Base-by-base conservation (phyloP, 2,888 invertebrate species). In the Eristalis pertinax region DNA sequence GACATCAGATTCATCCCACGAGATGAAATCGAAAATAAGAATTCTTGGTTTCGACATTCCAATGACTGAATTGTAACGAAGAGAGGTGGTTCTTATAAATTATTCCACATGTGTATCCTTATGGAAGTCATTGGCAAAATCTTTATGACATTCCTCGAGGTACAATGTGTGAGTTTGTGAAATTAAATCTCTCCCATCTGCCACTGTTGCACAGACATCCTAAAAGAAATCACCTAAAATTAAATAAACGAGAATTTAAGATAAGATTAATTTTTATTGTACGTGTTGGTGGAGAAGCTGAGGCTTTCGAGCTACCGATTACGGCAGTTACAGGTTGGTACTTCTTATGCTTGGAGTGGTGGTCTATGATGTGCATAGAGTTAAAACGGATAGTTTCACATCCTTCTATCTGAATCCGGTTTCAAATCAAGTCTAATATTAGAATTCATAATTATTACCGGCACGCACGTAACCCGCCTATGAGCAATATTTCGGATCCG, bases 401-500 rank as follows among this genome's bases (percentile, higher is more conserved):
- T 24, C 26, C 13, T 26, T 26, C 13, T 4, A 13, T 1, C 72
- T 38, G 35, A 56, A 74, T 64, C 35, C n/a, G 13, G 32, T 50
- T 63, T 63, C 38, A 50, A 41, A n/a, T 62, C 38, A 29, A 1
- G 60, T 50, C 65, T 64, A 74, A 79, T 72, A 62, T 70, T 75
- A 50, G 69, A 78, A 69, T 70, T 74, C 65, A 84, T 74, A 69
- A 78, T 84, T 69, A 69, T 74, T 64, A 78, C 60, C 69, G 60
- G 19, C 11, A 64, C 22, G 26, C 50, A 50, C 68, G 35, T n/a
- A 29, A 15, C 38, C 43, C 41, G n/a, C 41, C 29, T 19, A 19
- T 56, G 62, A n/a, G 19, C 58, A 62, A 60, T 4, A 43, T 43
- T 60, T 43, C 15, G 63, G 32, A 62, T 56, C 63, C 62, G 15